Evolutionary conservation across 2,888 invertebrate genomes (phyloP), one percentile per base, ranked within the genome.

Genomic region (Lycaena phlaeas): DNA sequence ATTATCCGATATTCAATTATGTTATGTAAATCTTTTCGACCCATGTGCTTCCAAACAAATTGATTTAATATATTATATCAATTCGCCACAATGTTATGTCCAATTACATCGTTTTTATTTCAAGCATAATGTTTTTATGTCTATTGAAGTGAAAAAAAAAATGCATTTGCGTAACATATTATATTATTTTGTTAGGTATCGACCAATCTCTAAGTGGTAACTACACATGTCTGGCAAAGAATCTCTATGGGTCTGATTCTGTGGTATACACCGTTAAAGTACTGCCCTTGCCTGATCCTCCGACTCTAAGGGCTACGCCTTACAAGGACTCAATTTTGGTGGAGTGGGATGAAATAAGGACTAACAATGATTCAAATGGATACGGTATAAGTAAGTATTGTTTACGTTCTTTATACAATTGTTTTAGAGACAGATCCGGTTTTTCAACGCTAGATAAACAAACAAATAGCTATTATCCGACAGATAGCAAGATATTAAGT

Each of bases 171-270:
- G n/a, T n/a, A n/a, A n/a, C n/a, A n/a, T n/a, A n/a, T n/a, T n/a
- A n/a, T n/a, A n/a, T n/a, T n/a, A 14, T 30, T 40, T 27, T 26
- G 27, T 37, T 62, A 92, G 92, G 89, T 64, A 86, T 91, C 36
- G 92, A 92, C 57, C 88, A 89, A 54, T 89, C 91, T 6, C 73
- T 92, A 26, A 90, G 91, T 47, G 93, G 93, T 14, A 93, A 93
- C 79, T 93, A 92, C 72, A 90, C 92, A 0, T 93, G 93, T 56
- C 81, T 90, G 36, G 92, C 92, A 2, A 92, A 92, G 63, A 96
- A 96, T 72, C 85, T 92, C 4, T 93, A 93, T 61, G 95, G 95
- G 0, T 91, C 90, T 36, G 95, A 95, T 64, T 90, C 92, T 38
- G 92, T 95, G 36, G 88, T 90, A 5, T 94, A 94, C 62, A 87